Evolutionary conservation across 2,797 vertebrate species (phyloP).

Genomic region (Eulemur coronatus): DNA sequence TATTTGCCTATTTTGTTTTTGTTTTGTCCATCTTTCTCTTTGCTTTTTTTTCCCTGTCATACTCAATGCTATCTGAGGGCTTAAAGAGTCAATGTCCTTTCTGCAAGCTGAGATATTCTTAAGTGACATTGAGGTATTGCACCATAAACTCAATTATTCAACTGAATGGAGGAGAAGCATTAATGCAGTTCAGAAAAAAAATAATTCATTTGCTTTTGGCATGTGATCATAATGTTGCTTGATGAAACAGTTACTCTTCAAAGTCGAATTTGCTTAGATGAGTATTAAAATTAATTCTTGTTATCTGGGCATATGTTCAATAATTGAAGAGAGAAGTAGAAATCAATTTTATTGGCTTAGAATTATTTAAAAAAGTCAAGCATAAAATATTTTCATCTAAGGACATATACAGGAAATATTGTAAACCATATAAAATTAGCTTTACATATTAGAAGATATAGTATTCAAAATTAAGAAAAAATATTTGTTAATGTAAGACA

Average conservation of each 20-base stretch:
- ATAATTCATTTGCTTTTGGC: not conserved
- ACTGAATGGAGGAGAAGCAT: not conserved
- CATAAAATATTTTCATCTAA: not conserved
- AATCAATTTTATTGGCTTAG: not conserved
- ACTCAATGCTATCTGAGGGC: not conserved
- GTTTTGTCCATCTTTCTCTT: not conserved
- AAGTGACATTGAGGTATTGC: not conserved
- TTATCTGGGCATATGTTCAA: not conserved
- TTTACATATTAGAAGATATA: not conserved
- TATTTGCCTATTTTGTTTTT: not conserved
- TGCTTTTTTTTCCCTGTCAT: not conserved
- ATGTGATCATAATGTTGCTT: not conserved
- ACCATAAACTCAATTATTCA: not conserved
- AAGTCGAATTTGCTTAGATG: not conserved
- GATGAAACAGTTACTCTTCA: not conserved
- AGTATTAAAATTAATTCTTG: not conserved
- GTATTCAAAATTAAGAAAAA: not conserved
- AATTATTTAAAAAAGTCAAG: not conserved
- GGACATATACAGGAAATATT: not conserved
- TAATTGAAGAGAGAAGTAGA: not conserved
- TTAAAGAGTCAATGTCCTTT: not conserved
- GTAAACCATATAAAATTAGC: not conserved
- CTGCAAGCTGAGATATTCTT: not conserved
- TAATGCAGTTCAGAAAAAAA: slow-evolving; percentile 4
- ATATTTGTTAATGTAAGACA: not conserved